These are phyloP conservation scores for Amphiprion ocellaris DNA, from an alignment of 2,113 vertebrate genomes.

Conservation along the genomic window DNA sequence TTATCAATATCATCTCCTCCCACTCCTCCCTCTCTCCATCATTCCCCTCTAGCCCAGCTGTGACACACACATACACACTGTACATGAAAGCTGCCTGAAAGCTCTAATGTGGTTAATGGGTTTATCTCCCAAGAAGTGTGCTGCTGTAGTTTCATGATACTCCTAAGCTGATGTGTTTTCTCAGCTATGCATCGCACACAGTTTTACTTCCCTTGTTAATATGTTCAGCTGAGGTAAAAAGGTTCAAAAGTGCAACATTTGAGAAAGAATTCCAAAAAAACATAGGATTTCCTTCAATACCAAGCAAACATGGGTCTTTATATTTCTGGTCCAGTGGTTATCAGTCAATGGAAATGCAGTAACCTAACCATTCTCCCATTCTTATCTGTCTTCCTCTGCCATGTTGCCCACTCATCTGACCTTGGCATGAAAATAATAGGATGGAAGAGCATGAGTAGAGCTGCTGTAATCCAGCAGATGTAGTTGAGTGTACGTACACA, in stretches of 20 bases:
- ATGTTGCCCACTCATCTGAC: conserved; percentile 63
- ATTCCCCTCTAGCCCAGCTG: conserved; percentile 28
- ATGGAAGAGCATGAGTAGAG: conserved; percentile 39
- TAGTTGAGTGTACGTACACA: conserved; percentile 33
- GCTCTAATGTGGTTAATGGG: conserved; percentile 46
- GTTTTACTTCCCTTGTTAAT: not conserved
- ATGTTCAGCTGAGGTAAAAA: conserved; percentile 7
- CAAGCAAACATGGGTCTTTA: conserved; percentile 16
- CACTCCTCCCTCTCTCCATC: not conserved
- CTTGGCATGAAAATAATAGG: conserved; percentile 67
- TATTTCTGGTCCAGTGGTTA: conserved; percentile 18
- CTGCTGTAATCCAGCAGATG: conserved; percentile 19
- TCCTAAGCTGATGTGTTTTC: conserved; percentile 27
- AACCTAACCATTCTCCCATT: conserved; percentile 11
- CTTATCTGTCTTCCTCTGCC: conserved; percentile 63
- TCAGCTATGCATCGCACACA: not conserved
- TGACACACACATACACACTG: conserved; percentile 27
- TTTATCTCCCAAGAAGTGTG: conserved; percentile 27
- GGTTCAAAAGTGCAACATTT: not conserved
- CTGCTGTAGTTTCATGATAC: conserved; percentile 24
- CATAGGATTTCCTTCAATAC: conserved; percentile 8
- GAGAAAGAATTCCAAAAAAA: not conserved
- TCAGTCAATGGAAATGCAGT: conserved; percentile 53
- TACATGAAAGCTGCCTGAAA: conserved; percentile 37
- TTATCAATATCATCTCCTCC: conserved; percentile 15